Conservation (phyloP, 1,140 invertebrate species). For the Drosophila biarmipes region DNA sequence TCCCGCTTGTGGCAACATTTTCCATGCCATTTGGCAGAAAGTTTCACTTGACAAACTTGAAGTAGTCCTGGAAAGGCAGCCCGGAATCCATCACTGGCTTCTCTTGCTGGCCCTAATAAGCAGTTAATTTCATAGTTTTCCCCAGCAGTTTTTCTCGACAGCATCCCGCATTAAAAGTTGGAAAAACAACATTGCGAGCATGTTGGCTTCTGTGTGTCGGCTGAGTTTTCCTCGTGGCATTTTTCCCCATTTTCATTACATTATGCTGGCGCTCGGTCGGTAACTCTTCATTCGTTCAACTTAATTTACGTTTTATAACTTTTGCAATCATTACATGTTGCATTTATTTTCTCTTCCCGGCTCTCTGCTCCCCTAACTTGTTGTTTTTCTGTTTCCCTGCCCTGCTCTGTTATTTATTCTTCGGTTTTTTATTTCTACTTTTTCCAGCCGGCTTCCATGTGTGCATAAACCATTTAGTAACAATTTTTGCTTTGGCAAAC, state of each 20-base stretch:
- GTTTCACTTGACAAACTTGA: constrained; percentile 77
- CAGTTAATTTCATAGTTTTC: constrained; percentile 79
- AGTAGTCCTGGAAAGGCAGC: constrained; percentile 45
- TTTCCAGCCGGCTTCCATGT: constrained; percentile 52
- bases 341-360: constrained; percentile 58
- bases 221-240: constrained; percentile 20
- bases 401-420: constrained; percentile 26
- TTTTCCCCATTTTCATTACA: constrained; percentile 64
- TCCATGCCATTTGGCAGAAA: constrained; percentile 80
- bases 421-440: neutral
- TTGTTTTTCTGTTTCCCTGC: constrained; percentile 33
- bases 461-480: constrained; percentile 79
- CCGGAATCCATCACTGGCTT: constrained; percentile 25
- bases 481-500: constrained; percentile 71
- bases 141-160: constrained; percentile 22
- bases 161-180: constrained; percentile 42
- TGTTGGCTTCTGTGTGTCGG: constrained; percentile 32
- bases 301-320: constrained; percentile 83
- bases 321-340: constrained; percentile 80
- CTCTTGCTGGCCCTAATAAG: constrained; percentile 66
- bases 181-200: constrained; percentile 68
- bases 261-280: constrained; percentile 51
- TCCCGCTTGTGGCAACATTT: constrained; percentile 60
- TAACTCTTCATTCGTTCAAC: constrained; percentile 78
- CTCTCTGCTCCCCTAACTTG: constrained; percentile 4